Evolutionary conservation across 2,888 invertebrate genomes (phyloP), one percentile per base, ranked within the genome.

Genomic region (Zele albiditarsus): DNA sequence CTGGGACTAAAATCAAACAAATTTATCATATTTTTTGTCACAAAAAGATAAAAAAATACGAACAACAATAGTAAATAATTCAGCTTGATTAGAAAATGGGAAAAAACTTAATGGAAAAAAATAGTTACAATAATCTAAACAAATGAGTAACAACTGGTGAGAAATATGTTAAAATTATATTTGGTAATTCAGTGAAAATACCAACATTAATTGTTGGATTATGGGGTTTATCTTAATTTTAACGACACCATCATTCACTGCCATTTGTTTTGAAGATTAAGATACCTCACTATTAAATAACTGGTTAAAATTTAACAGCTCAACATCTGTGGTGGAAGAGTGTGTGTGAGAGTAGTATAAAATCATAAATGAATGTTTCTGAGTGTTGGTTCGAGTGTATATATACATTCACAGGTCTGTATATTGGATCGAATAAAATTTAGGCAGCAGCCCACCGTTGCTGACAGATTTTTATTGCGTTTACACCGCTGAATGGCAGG

Each of bases 381-480:
- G 16, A 23, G 16, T 31, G 27, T 67, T 28, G 5, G 16, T 49
- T 31, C 27, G 14, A 33, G 62, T 68, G 46, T 31, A 46, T 31
- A 23, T 27, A 27, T 60, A 23, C 14, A 60, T 23, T 12, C 12
- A 12, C 38, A 6, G 0, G 38, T 38, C 38, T 31, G n/a, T 31
- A n/a, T 20, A 63, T n/a, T 63, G 63, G 33, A 63, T 72, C 31
- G 46, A 60, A 49, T 67, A 38, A 74, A 74, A 74, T 74, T 69
- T 74, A 69, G 69, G 62, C 62, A 62, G 27, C 58, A 60, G 42
- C 38, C 69, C 33, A 63, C 74, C 63, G 62, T 31, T 53, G 63
- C 49, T 53, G 74, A 74, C 69, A 74, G 74, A 69, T 69, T 74
- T 80, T 80, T 79, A 78, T 80, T 79, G 78, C 77, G 74, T 77